Evolutionary conservation across 1,140 invertebrate species (phyloP), one percentile per base, ranked within the genome.

Genomic region (Schlechtendalia chinensis): DNA sequence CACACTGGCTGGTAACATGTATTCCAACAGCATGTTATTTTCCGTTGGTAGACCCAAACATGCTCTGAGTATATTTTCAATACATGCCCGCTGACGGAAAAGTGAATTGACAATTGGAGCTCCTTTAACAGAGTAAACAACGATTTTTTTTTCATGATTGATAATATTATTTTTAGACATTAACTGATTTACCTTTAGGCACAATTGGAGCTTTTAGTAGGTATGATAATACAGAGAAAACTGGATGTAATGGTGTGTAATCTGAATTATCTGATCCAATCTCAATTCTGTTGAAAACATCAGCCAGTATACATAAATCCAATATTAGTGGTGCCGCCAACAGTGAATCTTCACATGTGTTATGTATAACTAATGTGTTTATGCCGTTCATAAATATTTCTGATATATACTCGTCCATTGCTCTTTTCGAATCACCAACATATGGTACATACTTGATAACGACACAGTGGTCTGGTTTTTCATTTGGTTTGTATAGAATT

Each of bases 371-470:
- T 22, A 98, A 89, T 0, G 97, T 98, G 86, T 97, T 98, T 81
- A 91, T 90, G 50, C 97, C 97, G 80, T 96, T 95, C 87, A 98
- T 90, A 89, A 98, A 93, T 81, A 98, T 95, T 87, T 98, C 94
- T 3, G 94, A 97, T 5, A 92, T 94, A 87, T 98, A 98, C 85
- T 98, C 97, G 86, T 98, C 97, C 94, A 98, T 93, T 0, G 97
- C 97, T 50, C 96, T 89, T 85, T 98, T 98, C 71, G 94, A 96
- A 86, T 98, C 97, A 71, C 94, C 92, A 74, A 98, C 96, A 86
- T 95, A 96, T 0, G 97, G 97, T 24, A 98, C 94, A 85, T 98
- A 98, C 88, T 98, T 98, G 82, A 98, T 98, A 58, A 98, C 96
- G 22, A 98, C 92, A 82, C 93, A 93, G 85, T 97, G 96, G 86